Evolutionary conservation across 2,113 vertebrate species (phyloP).

Genomic region (Ciconia stormi): DNA sequence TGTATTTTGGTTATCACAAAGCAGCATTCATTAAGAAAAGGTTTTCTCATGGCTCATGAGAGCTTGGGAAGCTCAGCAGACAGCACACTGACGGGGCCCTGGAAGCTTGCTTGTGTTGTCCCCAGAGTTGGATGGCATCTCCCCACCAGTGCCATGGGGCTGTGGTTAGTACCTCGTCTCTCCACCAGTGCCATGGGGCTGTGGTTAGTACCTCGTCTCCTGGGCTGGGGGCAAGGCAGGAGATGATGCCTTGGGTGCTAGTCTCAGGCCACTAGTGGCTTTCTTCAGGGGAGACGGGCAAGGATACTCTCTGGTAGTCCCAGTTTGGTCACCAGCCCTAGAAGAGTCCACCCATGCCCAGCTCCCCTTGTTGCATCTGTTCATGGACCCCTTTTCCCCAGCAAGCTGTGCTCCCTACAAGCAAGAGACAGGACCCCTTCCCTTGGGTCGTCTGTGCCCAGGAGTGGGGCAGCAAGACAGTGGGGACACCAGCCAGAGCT

Average conservation of each 20-base stretch:
- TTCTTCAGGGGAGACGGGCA: not conserved
- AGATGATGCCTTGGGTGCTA: not conserved
- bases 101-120: not conserved
- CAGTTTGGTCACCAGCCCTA: not conserved
- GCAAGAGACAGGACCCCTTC: not conserved
- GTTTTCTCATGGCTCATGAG: not conserved
- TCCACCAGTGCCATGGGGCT: not conserved
- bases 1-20: not conserved
- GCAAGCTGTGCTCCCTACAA: not conserved
- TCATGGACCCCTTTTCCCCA: not conserved
- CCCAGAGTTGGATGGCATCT: not conserved
- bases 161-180: not conserved
- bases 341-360: not conserved
- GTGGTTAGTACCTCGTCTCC: not conserved
- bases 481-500: not conserved
- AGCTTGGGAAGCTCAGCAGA: not conserved
- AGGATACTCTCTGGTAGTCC: not conserved
- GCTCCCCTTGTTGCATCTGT: not conserved
- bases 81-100: accelerated
- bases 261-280: not conserved
- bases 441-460: not conserved
- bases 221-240: not conserved
- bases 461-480: not conserved
- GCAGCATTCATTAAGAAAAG: not conserved
- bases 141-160: not conserved